Evolutionary conservation across 2,797 vertebrate genomes (phyloP), one percentile per base, ranked within the genome.

Genomic region (Anniella stebbinsi): DNA sequence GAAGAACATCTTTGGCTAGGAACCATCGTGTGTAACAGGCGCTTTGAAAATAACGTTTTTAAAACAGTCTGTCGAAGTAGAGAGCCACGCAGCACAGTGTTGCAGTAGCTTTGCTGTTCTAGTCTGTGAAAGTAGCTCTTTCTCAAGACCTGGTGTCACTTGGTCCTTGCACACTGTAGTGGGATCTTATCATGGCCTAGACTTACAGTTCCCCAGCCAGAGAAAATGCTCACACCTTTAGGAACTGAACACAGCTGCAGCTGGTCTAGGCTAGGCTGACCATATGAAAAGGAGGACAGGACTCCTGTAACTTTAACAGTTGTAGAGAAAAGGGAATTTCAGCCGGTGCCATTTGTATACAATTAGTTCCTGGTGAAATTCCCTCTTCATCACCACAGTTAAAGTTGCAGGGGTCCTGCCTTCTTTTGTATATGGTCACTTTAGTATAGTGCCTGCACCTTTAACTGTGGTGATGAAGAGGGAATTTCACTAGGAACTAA

Each of bases 1-100:
- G 89, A 94, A 94, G 91, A 91, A 0, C 86, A 88, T 93, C 89
- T 87, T 89, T 82, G 92, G 78, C 92, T 85, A 86, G 90, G 87
- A 94, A 87, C 92, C 89, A 91, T 83, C 73, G 77, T 86, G 92
- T 57, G 78, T 82, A 60, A 87, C 82, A 88, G 84, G 84, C 51
- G 83, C 88, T 70, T 91, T 51, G 87, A 89, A 94, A 91, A 84
- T 80, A 81, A 85, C 92, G 86, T 92, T 94, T 91, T 87, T 76
- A 92, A 91, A 45, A 84, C 70, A 84, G 84, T 91, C 91, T 67
- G 28, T 89, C 45, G 93, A 80, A 81, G 92, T 57, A 77, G 90
- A 82, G 89, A 80, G 86, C 92, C 88, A 81, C 91, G 92, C 87
- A 92, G 85, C 66, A 45, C 38, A n/a, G 12, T 45, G 3, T 72